phyloP scores from a whole-genome alignment of 2,113 vertebrate genomes.

The Peucedramus taeniatus region DNA sequence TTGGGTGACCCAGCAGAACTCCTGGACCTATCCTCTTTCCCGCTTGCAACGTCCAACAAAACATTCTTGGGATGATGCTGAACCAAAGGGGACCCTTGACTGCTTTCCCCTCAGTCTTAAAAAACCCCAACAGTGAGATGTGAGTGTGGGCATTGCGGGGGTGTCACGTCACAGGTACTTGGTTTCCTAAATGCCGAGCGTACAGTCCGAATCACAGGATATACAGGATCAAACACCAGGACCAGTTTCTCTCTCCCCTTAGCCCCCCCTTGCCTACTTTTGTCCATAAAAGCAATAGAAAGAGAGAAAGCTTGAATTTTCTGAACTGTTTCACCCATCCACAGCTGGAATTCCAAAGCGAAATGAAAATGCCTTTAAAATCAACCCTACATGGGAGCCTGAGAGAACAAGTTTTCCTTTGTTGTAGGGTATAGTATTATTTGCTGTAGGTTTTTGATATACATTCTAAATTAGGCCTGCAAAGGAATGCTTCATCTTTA shows the following conservation, averaged over 20 bases:
- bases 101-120: background rate
- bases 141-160: background rate
- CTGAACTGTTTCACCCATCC: slow-evolving; percentile 69
- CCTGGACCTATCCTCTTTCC: background rate
- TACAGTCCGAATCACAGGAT: slow-evolving; percentile 57
- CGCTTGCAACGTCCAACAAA: background rate
- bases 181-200: background rate
- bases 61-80: slow-evolving; percentile 5
- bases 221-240: slow-evolving; percentile 58
- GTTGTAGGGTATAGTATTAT: slow-evolving; percentile 78
- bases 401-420: slow-evolving; percentile 81
- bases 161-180: slow-evolving; percentile 40
- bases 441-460: slow-evolving; percentile 82
- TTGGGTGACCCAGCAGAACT: slow-evolving; percentile 43
- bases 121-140: background rate
- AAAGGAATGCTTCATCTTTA: slow-evolving; percentile 84
- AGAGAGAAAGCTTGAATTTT: slow-evolving; percentile 70
- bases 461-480: slow-evolving; percentile 83
- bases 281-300: slow-evolving; percentile 62
- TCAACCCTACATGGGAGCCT: slow-evolving; percentile 71
- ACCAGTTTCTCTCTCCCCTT: slow-evolving; percentile 49
- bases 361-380: slow-evolving; percentile 74
- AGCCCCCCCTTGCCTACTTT: slow-evolving; percentile 44
- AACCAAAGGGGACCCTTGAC: background rate
- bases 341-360: slow-evolving; percentile 70